Evolutionary conservation across 2,113 vertebrate species (phyloP).

Genomic region (Pangasianodon gigas): DNA sequence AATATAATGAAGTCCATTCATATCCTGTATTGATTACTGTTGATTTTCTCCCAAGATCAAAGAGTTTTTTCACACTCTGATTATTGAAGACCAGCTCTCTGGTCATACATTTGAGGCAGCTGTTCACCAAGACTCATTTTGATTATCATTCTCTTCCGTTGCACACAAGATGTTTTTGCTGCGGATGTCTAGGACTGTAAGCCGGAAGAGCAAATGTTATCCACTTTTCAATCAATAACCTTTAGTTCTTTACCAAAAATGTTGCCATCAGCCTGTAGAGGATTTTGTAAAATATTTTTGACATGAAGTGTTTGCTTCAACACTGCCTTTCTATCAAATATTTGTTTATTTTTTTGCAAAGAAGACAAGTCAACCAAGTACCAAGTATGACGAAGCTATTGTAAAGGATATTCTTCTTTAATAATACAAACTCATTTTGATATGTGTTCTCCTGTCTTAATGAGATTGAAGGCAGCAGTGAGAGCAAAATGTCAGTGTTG

Average conservation of each 20-base stretch:
- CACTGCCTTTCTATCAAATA: background rate
- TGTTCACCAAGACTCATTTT: slow-evolving; percentile 31
- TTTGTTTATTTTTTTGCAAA: background rate
- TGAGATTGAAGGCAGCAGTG: slow-evolving; percentile 45
- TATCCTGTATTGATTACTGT: slow-evolving; percentile 54
- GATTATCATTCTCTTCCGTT: background rate
- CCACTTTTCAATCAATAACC: slow-evolving; percentile 76
- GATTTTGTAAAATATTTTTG: slow-evolving; percentile 61
- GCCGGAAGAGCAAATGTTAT: slow-evolving; percentile 64
- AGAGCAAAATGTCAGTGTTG: slow-evolving; percentile 35
- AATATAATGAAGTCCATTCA: slow-evolving; percentile 62
- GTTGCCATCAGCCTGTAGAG: slow-evolving; percentile 77
- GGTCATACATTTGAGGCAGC: slow-evolving; percentile 15
- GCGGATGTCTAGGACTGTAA: background rate
- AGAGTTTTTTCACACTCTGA: slow-evolving; percentile 28
- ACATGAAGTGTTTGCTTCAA: background rate
- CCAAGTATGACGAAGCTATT: background rate
- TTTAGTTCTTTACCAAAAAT: slow-evolving; percentile 77
- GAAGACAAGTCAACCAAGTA: background rate
- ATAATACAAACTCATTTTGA: slow-evolving; percentile 31
- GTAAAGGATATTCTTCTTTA: slow-evolving; percentile 25
- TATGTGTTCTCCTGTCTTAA: slow-evolving; percentile 31
- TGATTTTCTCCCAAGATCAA: slow-evolving; percentile 36
- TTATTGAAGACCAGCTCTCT: slow-evolving; percentile 46
- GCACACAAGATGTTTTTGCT: background rate